Percentiles rank a stretch among this genome's conserved stretches.
These are phyloP conservation scores for Drosophila hamatofila DNA, from an alignment of 2,888 invertebrate genomes.

Conservation along the genomic window DNA sequence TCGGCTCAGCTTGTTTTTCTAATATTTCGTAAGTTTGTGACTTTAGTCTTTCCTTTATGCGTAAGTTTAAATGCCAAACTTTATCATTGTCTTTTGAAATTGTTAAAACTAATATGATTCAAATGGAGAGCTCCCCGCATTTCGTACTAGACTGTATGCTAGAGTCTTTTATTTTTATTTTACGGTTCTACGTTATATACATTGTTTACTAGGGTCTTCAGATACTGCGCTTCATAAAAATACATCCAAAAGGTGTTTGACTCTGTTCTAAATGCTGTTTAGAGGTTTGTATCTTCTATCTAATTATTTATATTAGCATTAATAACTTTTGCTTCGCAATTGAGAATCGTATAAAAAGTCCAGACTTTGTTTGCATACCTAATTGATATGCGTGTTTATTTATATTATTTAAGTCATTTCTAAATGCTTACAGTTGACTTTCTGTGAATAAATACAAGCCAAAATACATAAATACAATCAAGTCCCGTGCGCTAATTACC, in stretches of 20 bases:
- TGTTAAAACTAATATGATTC: neutral
- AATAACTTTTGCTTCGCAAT: slow-evolving; percentile 11
- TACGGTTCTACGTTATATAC: no score
- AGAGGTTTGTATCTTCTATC: neutral
- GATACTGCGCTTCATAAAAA: slow-evolving; percentile 8
- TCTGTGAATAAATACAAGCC: slow-evolving; percentile 4
- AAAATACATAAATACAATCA: slow-evolving; percentile 25
- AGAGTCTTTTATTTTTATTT: slow-evolving; percentile 5
- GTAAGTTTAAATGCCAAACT: neutral
- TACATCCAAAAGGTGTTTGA: slow-evolving; percentile 17
- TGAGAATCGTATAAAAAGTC: neutral
- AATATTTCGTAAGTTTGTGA: neutral
- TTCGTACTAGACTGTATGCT: slow-evolving; percentile 8
- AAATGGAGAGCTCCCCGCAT: neutral
- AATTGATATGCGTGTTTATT: slow-evolving; percentile 9
- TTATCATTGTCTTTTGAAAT: neutral
- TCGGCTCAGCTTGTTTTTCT: neutral
- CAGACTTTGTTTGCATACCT: slow-evolving; percentile 6
- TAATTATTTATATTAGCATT: slow-evolving; percentile 19
- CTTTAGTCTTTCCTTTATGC: neutral
- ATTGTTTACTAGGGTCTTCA: slow-evolving; percentile 10
- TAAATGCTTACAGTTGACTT: slow-evolving; percentile 2
- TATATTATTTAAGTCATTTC: slow-evolving; percentile 12
- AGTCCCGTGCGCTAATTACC: slow-evolving; percentile 50
- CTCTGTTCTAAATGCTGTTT: slow-evolving; percentile 5